Percentiles rank a stretch among this genome's conserved stretches.
phyloP scores from a whole-genome alignment of 2,888 invertebrate genomes.

The Melanophora roralis region DNA sequence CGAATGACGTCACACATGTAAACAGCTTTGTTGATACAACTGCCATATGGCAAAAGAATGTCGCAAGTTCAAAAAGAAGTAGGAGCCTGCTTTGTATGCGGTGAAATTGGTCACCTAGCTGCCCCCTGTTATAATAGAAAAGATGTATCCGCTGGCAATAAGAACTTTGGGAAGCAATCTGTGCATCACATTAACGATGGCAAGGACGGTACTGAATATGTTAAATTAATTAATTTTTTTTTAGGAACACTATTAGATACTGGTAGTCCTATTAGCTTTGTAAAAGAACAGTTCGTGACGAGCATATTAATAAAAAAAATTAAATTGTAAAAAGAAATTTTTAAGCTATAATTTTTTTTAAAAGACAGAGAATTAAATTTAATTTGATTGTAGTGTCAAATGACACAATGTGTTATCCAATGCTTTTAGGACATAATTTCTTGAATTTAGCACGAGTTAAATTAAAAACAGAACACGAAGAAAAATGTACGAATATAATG shows the following conservation, averaged over 20 bases:
- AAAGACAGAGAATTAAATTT: neutral
- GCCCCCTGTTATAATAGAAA: conserved; percentile 8
- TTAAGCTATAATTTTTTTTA: neutral
- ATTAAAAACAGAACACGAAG: neutral
- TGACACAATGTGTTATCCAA: neutral
- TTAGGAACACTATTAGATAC: conserved; percentile 11
- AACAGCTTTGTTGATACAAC: conserved; percentile 30
- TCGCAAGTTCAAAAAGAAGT: conserved; percentile 29
- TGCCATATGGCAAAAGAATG: conserved; percentile 39
- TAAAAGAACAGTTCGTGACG: conserved; percentile 16
- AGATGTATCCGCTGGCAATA: neutral
- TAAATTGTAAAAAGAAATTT: neutral
- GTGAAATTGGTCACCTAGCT: conserved; percentile 13
- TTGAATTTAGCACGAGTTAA: neutral
- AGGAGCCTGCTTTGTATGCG: conserved; percentile 31
- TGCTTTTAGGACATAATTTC: conserved; percentile 8
- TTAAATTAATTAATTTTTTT: neutral
- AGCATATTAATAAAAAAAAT: neutral
- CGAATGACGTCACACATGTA: neutral
- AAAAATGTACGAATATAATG: neutral
- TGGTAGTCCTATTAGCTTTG: conserved; percentile 1
- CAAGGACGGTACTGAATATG: conserved; percentile 3
- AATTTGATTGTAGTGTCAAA: neutral
- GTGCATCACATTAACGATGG: neutral
- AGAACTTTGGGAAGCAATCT: too few species aligned